Conservation (phyloP, 2,888 invertebrate genomes). For the Choreutis nemorana region DNA sequence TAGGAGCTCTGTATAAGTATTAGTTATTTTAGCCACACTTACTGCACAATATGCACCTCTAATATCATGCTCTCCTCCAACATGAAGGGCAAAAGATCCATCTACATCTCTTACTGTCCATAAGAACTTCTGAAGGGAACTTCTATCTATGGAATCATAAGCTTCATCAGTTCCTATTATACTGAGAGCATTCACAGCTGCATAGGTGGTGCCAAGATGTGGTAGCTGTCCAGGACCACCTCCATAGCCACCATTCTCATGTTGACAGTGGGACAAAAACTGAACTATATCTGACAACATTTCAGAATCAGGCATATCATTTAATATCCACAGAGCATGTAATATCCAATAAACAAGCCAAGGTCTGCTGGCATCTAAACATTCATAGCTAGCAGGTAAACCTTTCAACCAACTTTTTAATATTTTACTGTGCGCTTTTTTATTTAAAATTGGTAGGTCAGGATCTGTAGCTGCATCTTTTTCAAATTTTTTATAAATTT, state of each 20-base stretch:
- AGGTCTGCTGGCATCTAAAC: constrained; percentile 92
- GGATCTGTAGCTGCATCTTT: constrained; percentile 48
- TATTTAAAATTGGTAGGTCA: constrained; percentile 68
- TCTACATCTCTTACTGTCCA: constrained; percentile 79
- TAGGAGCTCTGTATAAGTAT: constrained; percentile 76
- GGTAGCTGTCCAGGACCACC: constrained; percentile 94
- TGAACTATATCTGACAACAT: constrained; percentile 40
- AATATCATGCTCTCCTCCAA: constrained; percentile 92
- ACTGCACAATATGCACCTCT: constrained; percentile 97
- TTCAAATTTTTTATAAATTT: constrained; percentile 46
- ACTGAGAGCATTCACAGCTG: constrained; percentile 92
- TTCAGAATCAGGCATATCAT: constrained; percentile 52
- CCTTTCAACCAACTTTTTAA: constrained; percentile 73
- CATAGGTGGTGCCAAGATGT: constrained; percentile 97
- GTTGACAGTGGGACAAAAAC: constrained; percentile 71
- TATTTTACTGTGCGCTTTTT: constrained; percentile 70
- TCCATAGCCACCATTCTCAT: constrained; percentile 85
- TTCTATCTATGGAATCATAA: constrained; percentile 84
- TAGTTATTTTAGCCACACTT: constrained; percentile 87
- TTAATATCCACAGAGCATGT: constrained; percentile 81
- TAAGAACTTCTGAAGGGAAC: constrained; percentile 79
- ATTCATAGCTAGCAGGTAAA: constrained; percentile 77
- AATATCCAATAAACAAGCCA: constrained; percentile 99
- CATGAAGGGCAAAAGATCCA: constrained; percentile 93
- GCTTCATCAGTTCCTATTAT: constrained; percentile 90